Base-by-base conservation (phyloP, 1,140 invertebrate species). In the Drosophila arawakana region DNA sequence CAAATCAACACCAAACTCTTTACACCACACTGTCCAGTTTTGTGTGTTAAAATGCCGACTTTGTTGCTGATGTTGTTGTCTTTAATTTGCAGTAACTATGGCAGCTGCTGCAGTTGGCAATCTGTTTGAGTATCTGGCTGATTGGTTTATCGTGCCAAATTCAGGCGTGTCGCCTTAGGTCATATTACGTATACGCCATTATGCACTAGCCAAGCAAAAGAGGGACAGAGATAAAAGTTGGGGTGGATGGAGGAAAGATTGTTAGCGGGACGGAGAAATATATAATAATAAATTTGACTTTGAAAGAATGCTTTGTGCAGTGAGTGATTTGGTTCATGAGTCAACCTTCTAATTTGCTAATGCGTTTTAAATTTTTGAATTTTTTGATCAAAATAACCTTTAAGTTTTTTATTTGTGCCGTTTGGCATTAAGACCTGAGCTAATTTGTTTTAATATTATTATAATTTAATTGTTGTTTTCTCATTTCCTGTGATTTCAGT, bases 401-500 rank as follows among this genome's bases (percentile, higher is more conserved):
- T 11, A 9, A 9, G 7, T 39, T 39, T 10, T 39, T 39, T 8
- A 39, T 39, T 39, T 11, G 34, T 52, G 13, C 15, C 30, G 46
- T 41, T 39, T 62, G 62, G 47, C 65, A 67, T 67, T 44, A 54
- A 76, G 65, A 54, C 37, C 9, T 61, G 8, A 46, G 43, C 58
- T 61, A 61, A 61, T 61, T 62, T 62, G 46, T 41, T 59, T 43
- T 69, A 60, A 43, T 59, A 47, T 61, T 67, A 74, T 67, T 81
- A 70, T 71, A 68, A 83, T 72, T 78, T 73, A 80, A 82, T 84
- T 71, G 59, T 66, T 70, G 67, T 18, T 15, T 13, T 13, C 67
- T 92, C 57, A 73, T 81, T 81, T 92, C 92, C 93, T 82, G 78
- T 71, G 57, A 54, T 71, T 76, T 74, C 95, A 99, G 98, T 99